These are phyloP conservation scores for Eupithecia subfuscata DNA, from an alignment of 2,888 invertebrate species.

Conservation along the genomic window DNA sequence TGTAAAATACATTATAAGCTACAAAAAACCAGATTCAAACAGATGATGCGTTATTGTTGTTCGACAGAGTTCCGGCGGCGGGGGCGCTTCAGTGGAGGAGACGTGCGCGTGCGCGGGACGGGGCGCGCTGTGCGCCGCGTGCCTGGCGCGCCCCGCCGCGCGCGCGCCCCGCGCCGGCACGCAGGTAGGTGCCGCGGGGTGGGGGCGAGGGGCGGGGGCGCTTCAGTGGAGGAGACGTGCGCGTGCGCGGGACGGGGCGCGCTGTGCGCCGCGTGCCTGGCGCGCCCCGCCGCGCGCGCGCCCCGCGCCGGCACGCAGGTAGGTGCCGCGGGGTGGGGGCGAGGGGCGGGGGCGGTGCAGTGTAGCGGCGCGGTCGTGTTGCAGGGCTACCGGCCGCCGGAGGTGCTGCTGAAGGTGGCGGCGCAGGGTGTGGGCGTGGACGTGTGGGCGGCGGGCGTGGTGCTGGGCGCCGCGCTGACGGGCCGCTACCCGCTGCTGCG, in stretches of 20 bases:
- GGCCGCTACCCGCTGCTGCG: slow-evolving; percentile 93
- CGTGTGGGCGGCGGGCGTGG: slow-evolving; percentile 95
- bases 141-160: slow-evolving; percentile 86
- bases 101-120: slow-evolving; percentile 86
- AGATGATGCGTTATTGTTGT: not conserved
- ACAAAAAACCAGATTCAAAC: not conserved
- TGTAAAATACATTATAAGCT: too few species aligned
- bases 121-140: slow-evolving; percentile 85
- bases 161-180: slow-evolving; percentile 93
- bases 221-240: slow-evolving; percentile 85
- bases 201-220: slow-evolving; percentile 16
- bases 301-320: slow-evolving; percentile 95
- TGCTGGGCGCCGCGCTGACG: slow-evolving; percentile 87
- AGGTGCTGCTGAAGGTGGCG: slow-evolving; percentile 89
- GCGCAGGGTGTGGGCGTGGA: slow-evolving; percentile 94
- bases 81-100: slow-evolving; percentile 70
- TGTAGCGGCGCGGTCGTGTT: slow-evolving; percentile 51
- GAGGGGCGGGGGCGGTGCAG: slow-evolving; percentile 82
- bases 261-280: slow-evolving; percentile 86
- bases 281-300: slow-evolving; percentile 87
- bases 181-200: slow-evolving; percentile 85
- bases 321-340: slow-evolving; percentile 60
- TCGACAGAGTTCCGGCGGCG: slow-evolving; percentile 21
- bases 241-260: slow-evolving; percentile 83
- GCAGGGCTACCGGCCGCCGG: slow-evolving; percentile 30